Percentiles rank a stretch among this genome's conserved stretches.
phyloP scores from a whole-genome alignment of 1,140 invertebrate species.

The Holcopasites calliopsidis region DNA sequence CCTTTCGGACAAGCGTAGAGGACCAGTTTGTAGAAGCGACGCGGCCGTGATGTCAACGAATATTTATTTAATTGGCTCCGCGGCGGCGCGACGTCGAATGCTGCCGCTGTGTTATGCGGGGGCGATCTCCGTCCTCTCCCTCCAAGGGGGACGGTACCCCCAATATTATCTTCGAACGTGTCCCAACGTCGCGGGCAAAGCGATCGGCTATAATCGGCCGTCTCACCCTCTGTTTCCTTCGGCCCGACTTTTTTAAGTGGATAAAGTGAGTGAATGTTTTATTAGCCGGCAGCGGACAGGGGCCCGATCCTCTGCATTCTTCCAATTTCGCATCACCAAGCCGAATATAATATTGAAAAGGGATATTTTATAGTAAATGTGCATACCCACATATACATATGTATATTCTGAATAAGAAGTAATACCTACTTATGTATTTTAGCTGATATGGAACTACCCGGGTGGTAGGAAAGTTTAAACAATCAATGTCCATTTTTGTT shows the following conservation, averaged over 20 bases:
- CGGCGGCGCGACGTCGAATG: conserved; percentile 67
- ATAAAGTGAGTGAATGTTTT: conserved; percentile 34
- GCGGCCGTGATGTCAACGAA: conserved; percentile 76
- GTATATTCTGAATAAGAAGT: too few species aligned
- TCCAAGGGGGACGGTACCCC: conserved; percentile 24
- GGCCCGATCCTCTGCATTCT: background rate
- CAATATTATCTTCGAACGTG: conserved; percentile 44
- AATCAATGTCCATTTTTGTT: too few species aligned
- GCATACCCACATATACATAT: too few species aligned
- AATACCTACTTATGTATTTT: too few species aligned
- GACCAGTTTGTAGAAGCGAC: conserved; percentile 76
- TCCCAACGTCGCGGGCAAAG: conserved; percentile 26
- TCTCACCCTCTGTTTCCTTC: conserved; percentile 21
- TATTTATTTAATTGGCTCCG: conserved; percentile 79
- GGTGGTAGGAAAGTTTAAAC: too few species aligned
- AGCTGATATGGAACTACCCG: too few species aligned
- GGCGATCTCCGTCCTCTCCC: conserved; percentile 64
- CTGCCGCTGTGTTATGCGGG: conserved; percentile 74
- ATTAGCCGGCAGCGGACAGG: background rate
- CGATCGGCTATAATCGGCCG: conserved; percentile 42
- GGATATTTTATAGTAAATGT: background rate
- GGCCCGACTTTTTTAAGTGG: conserved; percentile 20
- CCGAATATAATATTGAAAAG: background rate
- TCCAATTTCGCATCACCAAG: background rate
- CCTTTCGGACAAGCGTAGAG: conserved; percentile 64